Conservation (phyloP, 2,797 vertebrate genomes). For the Labeo calbasu region DNA sequence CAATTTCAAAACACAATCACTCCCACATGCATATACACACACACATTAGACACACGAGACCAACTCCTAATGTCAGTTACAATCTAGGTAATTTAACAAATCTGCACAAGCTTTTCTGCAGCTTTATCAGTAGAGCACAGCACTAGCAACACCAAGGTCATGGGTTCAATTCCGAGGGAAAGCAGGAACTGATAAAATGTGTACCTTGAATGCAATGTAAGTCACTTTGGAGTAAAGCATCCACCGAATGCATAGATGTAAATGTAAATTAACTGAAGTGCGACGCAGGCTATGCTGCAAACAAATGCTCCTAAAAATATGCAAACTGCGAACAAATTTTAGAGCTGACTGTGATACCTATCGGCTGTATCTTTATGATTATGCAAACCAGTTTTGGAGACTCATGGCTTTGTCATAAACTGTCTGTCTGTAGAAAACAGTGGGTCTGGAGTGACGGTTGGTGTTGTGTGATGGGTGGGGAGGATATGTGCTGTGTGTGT, state of each 20-base stretch:
- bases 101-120: background rate
- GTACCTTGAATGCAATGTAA: background rate
- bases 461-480: slow-evolving; percentile 49
- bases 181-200: background rate
- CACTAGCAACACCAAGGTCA: background rate
- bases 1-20: slow-evolving; percentile 12
- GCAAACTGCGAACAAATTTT: background rate
- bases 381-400: background rate
- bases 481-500: slow-evolving; percentile 42
- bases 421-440: slow-evolving; percentile 23
- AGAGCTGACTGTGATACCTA: background rate
- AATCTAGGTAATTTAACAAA: background rate
- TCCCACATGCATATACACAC: background rate
- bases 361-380: slow-evolving; percentile 10
- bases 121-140: background rate
- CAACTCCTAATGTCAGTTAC: background rate
- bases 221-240: too few species aligned
- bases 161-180: background rate
- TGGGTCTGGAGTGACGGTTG: background rate
- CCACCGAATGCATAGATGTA: background rate
- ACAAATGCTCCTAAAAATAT: background rate
- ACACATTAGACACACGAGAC: background rate
- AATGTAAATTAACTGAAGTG: background rate
- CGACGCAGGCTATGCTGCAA: background rate
- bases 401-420: slow-evolving; percentile 9